Evolutionary conservation across 2,113 vertebrate genomes (phyloP), one percentile per base, ranked within the genome.

Genomic region (Cynocephalus volans): DNA sequence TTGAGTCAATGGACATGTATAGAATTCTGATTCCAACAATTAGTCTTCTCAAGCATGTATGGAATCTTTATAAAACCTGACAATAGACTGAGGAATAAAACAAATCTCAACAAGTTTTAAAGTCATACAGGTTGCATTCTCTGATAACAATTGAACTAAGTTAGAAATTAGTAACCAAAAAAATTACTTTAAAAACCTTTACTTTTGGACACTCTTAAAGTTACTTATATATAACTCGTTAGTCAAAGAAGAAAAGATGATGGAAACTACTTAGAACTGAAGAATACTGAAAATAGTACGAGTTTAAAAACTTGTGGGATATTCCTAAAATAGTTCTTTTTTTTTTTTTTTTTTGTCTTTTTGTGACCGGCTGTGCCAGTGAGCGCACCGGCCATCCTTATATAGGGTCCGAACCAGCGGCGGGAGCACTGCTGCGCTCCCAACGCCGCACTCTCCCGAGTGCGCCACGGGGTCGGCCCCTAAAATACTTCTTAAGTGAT

Each of bases 261-360:
- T 86, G 41, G 56, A 79, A 88, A 72, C 77, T 90, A 58, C 24
- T 70, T 94, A 80, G 62, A 95, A 90, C 24, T 45, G 56, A 62
- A 69, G 50, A 28, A 88, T 88, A 31, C 48, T 65, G 18, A 96
- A 88, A 95, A 84, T 52, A 81, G 18, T 69, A 23, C 8, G 41
- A 41, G 52, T 91, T 76, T 77, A 28, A 81, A 93, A 91, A 52
- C 62, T 54, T 93, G 41, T 76, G 67, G 56, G 70, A 85, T 88
- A 62, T 95, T 95, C 54, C 48, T 97, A 89, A 77, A 87, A 45
- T 88, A 85, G n/a, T 77, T 94, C 83, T 31, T 92, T n/a, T n/a
- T n/a, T n/a, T n/a, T n/a, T n/a, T n/a, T n/a, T n/a, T n/a, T n/a
- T n/a, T n/a, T n/a, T n/a, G n/a, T n/a, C n/a, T n/a, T n/a, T n/a